These are phyloP conservation scores for Pipistrellus kuhlii DNA, from an alignment of 2,797 vertebrate genomes.

Conservation along the genomic window DNA sequence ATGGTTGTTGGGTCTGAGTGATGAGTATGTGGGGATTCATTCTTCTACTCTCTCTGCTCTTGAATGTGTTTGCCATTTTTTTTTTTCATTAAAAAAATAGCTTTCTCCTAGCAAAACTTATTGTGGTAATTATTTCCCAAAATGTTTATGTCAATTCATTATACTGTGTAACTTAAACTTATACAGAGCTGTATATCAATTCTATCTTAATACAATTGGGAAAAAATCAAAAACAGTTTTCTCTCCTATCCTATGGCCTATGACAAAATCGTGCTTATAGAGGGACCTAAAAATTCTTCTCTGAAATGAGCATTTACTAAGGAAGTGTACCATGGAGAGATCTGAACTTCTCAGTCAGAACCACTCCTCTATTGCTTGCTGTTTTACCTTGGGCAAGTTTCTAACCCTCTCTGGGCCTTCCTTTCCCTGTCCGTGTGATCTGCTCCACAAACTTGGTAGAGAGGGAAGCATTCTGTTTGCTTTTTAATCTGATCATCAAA, in stretches of 20 bases:
- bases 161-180: background rate
- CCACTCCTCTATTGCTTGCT: background rate
- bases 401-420: background rate
- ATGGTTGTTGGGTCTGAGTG: background rate
- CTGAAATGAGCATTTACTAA: background rate
- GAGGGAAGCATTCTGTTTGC: background rate
- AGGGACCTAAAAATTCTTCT: background rate
- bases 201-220: background rate
- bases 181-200: background rate
- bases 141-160: too few species aligned
- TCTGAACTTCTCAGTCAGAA: background rate
- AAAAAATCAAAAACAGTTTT: background rate
- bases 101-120: background rate
- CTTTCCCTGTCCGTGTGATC: background rate
- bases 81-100: background rate
- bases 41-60: background rate
- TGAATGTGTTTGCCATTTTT: background rate
- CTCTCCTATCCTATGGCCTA: background rate
- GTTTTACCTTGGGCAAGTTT: background rate
- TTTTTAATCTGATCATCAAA: background rate
- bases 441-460: background rate
- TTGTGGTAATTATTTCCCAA: background rate
- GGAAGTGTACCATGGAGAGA: background rate
- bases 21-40: background rate
- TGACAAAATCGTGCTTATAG: background rate